Base-by-base conservation (phyloP, 2,113 vertebrate genomes). In the Pyrgilauda ruficollis region DNA sequence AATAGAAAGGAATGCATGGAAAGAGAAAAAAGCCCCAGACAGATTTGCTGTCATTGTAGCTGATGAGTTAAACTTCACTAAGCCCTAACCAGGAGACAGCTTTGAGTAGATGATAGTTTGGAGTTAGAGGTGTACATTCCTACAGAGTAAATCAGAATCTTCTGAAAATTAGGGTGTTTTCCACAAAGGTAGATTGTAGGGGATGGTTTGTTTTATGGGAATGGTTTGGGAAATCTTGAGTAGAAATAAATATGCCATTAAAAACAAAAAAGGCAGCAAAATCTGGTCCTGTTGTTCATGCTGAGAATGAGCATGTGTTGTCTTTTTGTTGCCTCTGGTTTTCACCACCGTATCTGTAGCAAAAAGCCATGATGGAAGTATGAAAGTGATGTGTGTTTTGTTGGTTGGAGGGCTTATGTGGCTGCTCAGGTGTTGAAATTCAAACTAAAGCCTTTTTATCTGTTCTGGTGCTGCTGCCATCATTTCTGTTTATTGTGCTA, bases 91-190 rank as follows among this genome's bases (percentile, higher is more conserved):
- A 7, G n/a, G 44, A 73, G 64, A 35, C 28, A 43, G 0, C 47
- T 84, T 59, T 15, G 16, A 53, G 30, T 26, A 44, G 33, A 1
- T 30, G 11, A 13, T 63, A 22, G 7, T 55, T 63, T 52, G 15
- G 31, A 37, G 18, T 35, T 83, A 3, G 13, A 55, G 19, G 1
- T 46, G 1, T 11, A 7, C 9, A 1, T 5, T 62, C 6, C 12
- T 58, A 16, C 13, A 27, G 28, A 50, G 37, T 15, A 61, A 62
- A 20, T 56, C 27, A 72, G 39, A 55, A 15, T 59, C 7, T 63
- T 68, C 2, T 31, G 43, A 78, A 59, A 80, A 53, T n/a, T 8
- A 4, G 4, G 6, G 22, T 50, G 15, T 39, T 89, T 74, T 82
- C 15, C 26, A 47, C 30, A 21, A 23, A 55, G 33, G 9, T 39